These are phyloP conservation scores for Chrysolina haemoptera DNA, from an alignment of 2,888 invertebrate species.

Conservation along the genomic window DNA sequence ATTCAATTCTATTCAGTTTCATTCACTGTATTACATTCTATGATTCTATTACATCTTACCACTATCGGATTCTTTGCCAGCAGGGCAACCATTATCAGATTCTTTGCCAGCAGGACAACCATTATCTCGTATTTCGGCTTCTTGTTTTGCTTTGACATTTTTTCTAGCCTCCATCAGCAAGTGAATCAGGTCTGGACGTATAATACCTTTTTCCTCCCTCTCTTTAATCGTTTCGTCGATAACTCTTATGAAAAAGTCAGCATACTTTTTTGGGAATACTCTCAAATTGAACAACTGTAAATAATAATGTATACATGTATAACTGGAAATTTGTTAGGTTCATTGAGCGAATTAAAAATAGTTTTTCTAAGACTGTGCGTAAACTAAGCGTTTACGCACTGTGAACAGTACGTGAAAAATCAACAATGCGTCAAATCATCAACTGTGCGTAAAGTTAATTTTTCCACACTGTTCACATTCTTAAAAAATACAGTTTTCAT, in stretches of 20 bases:
- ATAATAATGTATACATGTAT: background rate
- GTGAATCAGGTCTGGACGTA: conserved; percentile 75
- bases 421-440: no score
- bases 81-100: conserved; percentile 54
- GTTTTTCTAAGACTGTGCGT: no score
- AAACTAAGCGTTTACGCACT: no score
- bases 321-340: background rate
- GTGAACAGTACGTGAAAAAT: no score
- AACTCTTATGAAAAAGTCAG: conserved; percentile 53
- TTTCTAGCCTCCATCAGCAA: conserved; percentile 70
- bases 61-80: conserved; percentile 50
- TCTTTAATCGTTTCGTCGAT: conserved; percentile 67
- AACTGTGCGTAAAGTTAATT: no score
- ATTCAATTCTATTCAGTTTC: no score
- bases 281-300: conserved; percentile 51
- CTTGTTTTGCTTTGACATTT: conserved; percentile 55
- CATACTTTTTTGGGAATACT: conserved; percentile 49
- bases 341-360: no score
- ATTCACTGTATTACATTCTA: no score
- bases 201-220: conserved; percentile 69
- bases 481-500: no score
- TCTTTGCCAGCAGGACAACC: conserved; percentile 57
- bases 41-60: background rate
- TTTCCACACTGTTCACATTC: no score
- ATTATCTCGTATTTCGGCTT: conserved; percentile 37